A percentile compares a stretch with the other conserved stretches of the same genome.
phyloP scores from a whole-genome alignment of 2,113 vertebrate species.

The Aspiorhynchus laticeps region DNA sequence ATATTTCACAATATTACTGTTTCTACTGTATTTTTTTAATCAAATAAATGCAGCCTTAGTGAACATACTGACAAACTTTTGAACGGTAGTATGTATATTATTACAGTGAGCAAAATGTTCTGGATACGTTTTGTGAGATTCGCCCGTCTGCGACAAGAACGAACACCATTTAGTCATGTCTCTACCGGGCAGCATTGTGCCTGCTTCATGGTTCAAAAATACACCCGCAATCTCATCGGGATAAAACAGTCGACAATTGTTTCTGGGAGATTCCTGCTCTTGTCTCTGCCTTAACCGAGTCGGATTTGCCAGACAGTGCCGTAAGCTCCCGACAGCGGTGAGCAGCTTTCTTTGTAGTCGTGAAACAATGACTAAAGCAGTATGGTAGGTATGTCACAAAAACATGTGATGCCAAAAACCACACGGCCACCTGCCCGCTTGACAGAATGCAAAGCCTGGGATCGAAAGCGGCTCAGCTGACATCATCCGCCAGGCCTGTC shows the following conservation, averaged over 20 bases:
- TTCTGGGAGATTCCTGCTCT: conserved; percentile 10
- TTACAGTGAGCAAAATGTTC: no score
- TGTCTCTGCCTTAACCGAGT: conserved; percentile 3
- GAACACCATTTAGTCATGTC: neutral
- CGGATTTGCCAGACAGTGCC: conserved; percentile 6
- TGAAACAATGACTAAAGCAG: conserved; percentile 42
- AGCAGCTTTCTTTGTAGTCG: conserved; percentile 43
- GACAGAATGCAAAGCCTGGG: conserved; percentile 12
- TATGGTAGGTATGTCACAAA: conserved; percentile 46
- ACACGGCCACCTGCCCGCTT: conserved; percentile 26
- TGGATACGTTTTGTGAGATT: neutral
- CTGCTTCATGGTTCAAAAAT: conserved; percentile 49
- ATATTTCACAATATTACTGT: no score
- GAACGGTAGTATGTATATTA: neutral
- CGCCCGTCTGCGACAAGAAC: neutral
- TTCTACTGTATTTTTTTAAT: no score
- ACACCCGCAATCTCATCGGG: conserved; percentile 18
- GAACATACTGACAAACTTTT: neutral
- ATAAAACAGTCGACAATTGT: conserved; percentile 36
- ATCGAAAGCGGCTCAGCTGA: conserved; percentile 40
- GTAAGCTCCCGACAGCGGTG: conserved; percentile 7
- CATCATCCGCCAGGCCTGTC: conserved; percentile 39
- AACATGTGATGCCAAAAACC: conserved; percentile 26
- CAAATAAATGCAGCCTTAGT: no score
- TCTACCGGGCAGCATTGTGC: conserved; percentile 12